Percentiles rank a stretch among this genome's conserved stretches.
phyloP scores from a whole-genome alignment of 2,113 vertebrate species.

The Ammodytes dubius region DNA sequence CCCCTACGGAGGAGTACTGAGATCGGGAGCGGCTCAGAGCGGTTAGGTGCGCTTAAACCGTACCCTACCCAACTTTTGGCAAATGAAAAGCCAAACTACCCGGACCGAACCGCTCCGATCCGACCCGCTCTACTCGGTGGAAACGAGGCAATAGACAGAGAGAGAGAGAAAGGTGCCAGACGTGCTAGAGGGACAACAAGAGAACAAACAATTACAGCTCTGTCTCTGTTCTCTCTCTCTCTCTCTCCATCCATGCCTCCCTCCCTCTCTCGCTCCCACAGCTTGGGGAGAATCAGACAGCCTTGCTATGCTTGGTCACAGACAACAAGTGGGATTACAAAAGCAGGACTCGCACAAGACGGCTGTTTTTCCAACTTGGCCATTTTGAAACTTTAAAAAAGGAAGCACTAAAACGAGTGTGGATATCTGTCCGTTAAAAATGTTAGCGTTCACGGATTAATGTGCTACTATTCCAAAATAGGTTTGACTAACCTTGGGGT shows the following conservation, averaged over 20 bases:
- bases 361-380: constrained; percentile 3
- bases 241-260: constrained; percentile 11
- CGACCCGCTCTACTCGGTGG: too few relatives aligned
- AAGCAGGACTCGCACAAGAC: constrained; percentile 1
- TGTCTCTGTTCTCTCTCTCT: constrained; percentile 33
- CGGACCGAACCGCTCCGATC: too few relatives aligned
- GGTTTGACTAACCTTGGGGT: neutral
- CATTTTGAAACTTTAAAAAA: neutral
- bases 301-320: constrained; percentile 19
- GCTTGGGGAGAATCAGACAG: constrained; percentile 29
- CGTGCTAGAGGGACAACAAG: constrained; percentile 64
- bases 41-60: too few relatives aligned
- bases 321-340: constrained; percentile 40
- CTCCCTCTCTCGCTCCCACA: constrained; percentile 23
- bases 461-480: neutral
- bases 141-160: too few relatives aligned
- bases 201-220: constrained; percentile 74
- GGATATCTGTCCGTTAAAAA: too few relatives aligned
- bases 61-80: too few relatives aligned
- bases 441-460: too few relatives aligned
- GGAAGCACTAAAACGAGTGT: neutral
- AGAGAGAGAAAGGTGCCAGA: constrained; percentile 64
- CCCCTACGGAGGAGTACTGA: too few relatives aligned
- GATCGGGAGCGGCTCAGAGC: too few relatives aligned
- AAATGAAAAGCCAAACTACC: too few relatives aligned